phyloP scores from a whole-genome alignment of 2,113 vertebrate genomes.

The Halichoeres trimaculatus region DNA sequence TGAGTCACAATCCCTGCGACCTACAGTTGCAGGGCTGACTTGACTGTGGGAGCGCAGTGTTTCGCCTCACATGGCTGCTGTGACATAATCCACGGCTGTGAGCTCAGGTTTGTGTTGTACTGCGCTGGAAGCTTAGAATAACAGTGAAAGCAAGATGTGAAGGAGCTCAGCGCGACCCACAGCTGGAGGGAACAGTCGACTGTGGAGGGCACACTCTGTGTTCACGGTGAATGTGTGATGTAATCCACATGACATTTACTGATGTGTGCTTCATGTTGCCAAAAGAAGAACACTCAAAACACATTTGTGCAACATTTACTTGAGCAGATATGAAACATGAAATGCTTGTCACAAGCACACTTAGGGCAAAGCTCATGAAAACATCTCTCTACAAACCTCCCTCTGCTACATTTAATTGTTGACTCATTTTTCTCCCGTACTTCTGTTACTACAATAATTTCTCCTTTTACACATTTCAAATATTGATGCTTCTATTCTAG shows the following conservation, averaged over 20 bases:
- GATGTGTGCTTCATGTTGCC: background rate
- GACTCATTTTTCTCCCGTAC: too few relatives aligned
- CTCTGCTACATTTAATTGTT: too few relatives aligned
- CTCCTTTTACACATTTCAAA: too few relatives aligned
- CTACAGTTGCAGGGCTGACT: constrained; percentile 12
- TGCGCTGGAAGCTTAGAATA: constrained; percentile 1
- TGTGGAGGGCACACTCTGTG: constrained; percentile 26
- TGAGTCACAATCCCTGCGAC: constrained; percentile 17
- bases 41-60: constrained; percentile 2
- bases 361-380: background rate
- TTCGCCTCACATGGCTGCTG: constrained; percentile 1
- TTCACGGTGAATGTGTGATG: constrained; percentile 4
- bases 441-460: too few relatives aligned
- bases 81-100: constrained; percentile 31
- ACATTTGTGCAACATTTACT: too few relatives aligned
- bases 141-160: background rate
- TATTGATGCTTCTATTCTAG: too few relatives aligned
- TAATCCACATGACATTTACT: constrained; percentile 37
- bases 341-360: background rate
- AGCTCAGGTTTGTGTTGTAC: background rate
- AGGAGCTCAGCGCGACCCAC: constrained; percentile 42
- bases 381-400: too few relatives aligned
- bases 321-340: background rate
- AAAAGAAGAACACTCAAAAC: too few relatives aligned
- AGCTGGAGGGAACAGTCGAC: constrained; percentile 39